Percentiles rank a stretch among this genome's conserved stretches.
Evolutionary conservation across 2,888 invertebrate genomes (phyloP).

Genomic region (Aspidiotus rigidus): DNA sequence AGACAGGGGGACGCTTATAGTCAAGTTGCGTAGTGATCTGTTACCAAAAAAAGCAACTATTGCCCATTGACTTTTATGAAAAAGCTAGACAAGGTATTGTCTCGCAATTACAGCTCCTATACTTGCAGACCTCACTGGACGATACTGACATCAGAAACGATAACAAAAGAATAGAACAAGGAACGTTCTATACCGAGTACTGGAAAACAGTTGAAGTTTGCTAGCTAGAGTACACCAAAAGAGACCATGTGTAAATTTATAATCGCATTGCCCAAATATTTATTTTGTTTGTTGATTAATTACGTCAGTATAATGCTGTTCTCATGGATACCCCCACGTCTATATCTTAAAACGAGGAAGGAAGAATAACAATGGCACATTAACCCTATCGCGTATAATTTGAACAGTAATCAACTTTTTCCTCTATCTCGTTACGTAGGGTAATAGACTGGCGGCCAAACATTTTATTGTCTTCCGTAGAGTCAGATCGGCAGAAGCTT

Average conservation of each 20-base stretch:
- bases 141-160: too few relatives aligned
- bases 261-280: conserved; percentile 26
- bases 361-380: conserved; percentile 23
- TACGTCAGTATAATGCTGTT: conserved; percentile 11
- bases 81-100: too few relatives aligned
- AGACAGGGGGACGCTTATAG: too few relatives aligned
- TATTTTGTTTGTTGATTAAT: conserved; percentile 28
- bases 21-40: too few relatives aligned
- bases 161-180: background rate
- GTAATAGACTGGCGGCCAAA: background rate
- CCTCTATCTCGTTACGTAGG: background rate
- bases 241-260: conserved; percentile 28
- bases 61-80: too few relatives aligned
- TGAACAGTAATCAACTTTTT: background rate
- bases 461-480: background rate
- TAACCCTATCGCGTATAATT: conserved; percentile 19
- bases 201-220: background rate
- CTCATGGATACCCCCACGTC: background rate
- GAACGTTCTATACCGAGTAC: background rate
- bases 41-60: too few relatives aligned
- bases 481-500: too few relatives aligned
- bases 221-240: conserved; percentile 12
- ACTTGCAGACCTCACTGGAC: too few relatives aligned
- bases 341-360: background rate
- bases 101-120: too few relatives aligned